Base-by-base conservation (phyloP, 2,797 vertebrate genomes). In the Knipowitschia caucasica region DNA sequence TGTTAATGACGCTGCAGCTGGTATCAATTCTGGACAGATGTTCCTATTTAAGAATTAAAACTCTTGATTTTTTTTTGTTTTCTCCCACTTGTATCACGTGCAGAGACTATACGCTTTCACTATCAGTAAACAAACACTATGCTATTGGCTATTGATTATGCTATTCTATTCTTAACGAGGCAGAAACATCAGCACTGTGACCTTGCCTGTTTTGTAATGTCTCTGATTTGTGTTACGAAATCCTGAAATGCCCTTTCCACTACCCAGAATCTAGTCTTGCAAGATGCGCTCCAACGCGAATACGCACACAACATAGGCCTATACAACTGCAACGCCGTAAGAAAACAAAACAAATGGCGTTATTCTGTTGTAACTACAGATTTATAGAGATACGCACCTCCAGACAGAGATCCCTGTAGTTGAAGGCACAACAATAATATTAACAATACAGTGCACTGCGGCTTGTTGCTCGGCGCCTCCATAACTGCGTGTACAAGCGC, bases 311-410 rank as follows among this genome's bases (percentile, higher is more conserved):
- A 42, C 9, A 5, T 36, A 29, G 75, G 78, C 69, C 71, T 51
- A 1, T 36, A 2, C 4, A 30, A 35, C 26, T 9, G 5, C 29
- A n/a, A 5, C 29, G 33, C n/a, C 14, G 9, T 4, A 6, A 23
- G n/a, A n/a, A n/a, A n/a, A n/a, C n/a, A n/a, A 15, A 14, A 38
- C 39, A 42, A 0, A 35, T 4, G 21, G 5, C 24, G 38, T 36
- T 14, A 1, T 4, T 38, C 20, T 21, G 3, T 17, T 7, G 6
- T 5, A 31, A 26, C 5, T 0, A 7, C 20, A 21, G 20, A 5
- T 9, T 5, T 2, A 7, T 27, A 36, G 47, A 1, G 7, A 14
- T 0, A 31, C 87, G 82, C 57, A 91, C 90, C 89, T 59, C 62
- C 80, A 0, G 61, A 35, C 25, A 50, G 9, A 57, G 7, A 30